Evolutionary conservation across 2,113 vertebrate genomes (phyloP), one percentile per base, ranked within the genome.

Genomic region (Hymenochirus boettgeri): DNA sequence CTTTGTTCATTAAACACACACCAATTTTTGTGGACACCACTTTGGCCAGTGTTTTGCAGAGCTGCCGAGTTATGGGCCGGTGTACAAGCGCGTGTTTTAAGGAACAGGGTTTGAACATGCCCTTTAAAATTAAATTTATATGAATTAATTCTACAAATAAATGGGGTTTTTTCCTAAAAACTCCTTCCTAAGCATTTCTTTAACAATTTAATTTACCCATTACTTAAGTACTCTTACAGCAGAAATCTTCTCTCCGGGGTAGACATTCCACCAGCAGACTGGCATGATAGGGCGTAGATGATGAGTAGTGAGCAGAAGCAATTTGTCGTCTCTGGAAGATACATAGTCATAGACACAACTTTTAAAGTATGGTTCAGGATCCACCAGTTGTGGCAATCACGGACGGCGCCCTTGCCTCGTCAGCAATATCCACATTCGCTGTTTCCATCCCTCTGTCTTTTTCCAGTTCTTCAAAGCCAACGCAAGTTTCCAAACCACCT

Each of bases 341-440:
- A 21, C 81, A 83, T 74, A 63, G 42, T 81, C 81, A 64, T 72
- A 81, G 4, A 77, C 46, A 12, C 81, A 83, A 59, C 77, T 70
- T 10, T 74, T 62, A 60, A 78, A 74, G 62, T 73, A 80, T 25
- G 51, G 37, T 21, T 54, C 31, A 15, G 76, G 74, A 22, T 65
- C 51, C 9, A 79, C 61, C 18, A 59, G 67, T 26, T 19, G 22
- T 77, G 78, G 18, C 81, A 83, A 11, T 53, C 61, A 50, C 71
- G 76, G 69, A 83, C 80, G 2, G 79, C 78, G 1, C 81, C 81
- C 1, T 8, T 15, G 18, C 15, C 10, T 37, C 72, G 63, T n/a
- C 48, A 27, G 33, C 81, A 62, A 22, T 21, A 27, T 6, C 79
- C 72, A 27, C 81, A 83, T 8, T 66, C 64, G 3, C 31, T 65